phyloP scores from a whole-genome alignment of 2,113 vertebrate genomes.

The Psammodynastes pulverulentus region DNA sequence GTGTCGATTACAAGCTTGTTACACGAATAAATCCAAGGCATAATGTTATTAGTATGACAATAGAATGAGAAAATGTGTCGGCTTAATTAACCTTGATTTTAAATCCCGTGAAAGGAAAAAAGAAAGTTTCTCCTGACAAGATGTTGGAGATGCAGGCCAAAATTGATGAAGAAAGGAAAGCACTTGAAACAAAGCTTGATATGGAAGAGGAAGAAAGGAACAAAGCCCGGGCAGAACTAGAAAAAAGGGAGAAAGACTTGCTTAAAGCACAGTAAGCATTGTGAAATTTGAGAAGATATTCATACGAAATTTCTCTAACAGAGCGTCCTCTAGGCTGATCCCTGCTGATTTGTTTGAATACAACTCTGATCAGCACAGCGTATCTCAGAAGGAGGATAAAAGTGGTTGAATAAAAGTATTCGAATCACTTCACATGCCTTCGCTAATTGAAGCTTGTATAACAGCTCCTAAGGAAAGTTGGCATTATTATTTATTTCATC shows the following conservation, averaged over 20 bases:
- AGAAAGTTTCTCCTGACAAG: constrained; percentile 97
- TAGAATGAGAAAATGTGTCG: background rate
- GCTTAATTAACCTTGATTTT: background rate
- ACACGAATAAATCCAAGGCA: background rate
- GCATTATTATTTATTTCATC: background rate
- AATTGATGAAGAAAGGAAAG: constrained; percentile 96
- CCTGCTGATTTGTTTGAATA: background rate
- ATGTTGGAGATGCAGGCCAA: constrained; percentile 99
- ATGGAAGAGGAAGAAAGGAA: constrained; percentile 99
- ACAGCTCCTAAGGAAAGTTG: background rate
- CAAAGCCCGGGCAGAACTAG: constrained; percentile 93
- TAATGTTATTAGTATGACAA: background rate
- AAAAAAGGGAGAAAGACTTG: constrained; percentile 95
- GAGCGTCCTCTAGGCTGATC: background rate
- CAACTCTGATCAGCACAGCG: background rate
- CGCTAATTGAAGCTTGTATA: background rate
- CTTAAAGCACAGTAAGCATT: constrained; percentile 94
- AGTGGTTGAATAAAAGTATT: background rate
- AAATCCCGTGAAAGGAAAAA: constrained; percentile 78
- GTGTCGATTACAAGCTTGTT: background rate
- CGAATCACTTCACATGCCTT: background rate
- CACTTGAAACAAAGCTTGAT: constrained; percentile 94
- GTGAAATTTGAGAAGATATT: background rate
- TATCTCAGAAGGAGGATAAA: background rate
- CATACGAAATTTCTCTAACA: background rate